Evolutionary conservation across 2,797 vertebrate species (phyloP), one percentile per base, ranked within the genome.

Genomic region (Otolemur crassicaudatus): DNA sequence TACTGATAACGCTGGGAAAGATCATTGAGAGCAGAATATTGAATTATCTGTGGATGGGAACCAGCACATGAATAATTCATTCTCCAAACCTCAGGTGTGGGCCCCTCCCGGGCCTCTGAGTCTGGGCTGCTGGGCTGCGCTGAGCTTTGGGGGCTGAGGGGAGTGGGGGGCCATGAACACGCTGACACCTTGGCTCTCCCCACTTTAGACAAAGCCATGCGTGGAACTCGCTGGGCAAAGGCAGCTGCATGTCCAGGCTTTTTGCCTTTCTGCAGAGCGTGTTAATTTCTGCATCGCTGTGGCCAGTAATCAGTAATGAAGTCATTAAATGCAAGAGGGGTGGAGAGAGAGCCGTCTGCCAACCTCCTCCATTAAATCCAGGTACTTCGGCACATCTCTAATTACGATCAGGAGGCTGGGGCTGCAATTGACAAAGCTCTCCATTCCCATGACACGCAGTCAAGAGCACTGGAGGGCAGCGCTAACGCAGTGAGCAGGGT

Each of bases 321-420:
- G 94, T 60, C 31, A 0, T 98, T 53, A 67, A 85, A 96, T 23
- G 12, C 92, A 94, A 72, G 93, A 79, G 7, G 91, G 91, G 83
- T n/a, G 7, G 70, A 53, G 90, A 83, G 84, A 46, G 91, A 67
- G 43, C 91, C 89, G 83, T 31, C 97, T 97, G 94, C 97, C 92
- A 94, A 31, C 92, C 96, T 72, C 14, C 95, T 61, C 97, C 94
- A 63, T 95, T 94, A 89, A 70, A 96, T 53, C 73, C 95, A 53
- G 98, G 77, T 93, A 91, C 98, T 97, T 89, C 20, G 91, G 98
- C 97, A 97, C 96, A 97, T 93, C 97, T 94, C 97, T 97, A 77
- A 95, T 97, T 97, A 98, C 98, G 96, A 96, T 75, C 91, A 40
- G 11, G 60, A 94, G 95, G 94, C 97, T 95, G 49, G 92, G 97